phyloP scores from a whole-genome alignment of 2,888 invertebrate species.

The Diplazon laetatorius region DNA sequence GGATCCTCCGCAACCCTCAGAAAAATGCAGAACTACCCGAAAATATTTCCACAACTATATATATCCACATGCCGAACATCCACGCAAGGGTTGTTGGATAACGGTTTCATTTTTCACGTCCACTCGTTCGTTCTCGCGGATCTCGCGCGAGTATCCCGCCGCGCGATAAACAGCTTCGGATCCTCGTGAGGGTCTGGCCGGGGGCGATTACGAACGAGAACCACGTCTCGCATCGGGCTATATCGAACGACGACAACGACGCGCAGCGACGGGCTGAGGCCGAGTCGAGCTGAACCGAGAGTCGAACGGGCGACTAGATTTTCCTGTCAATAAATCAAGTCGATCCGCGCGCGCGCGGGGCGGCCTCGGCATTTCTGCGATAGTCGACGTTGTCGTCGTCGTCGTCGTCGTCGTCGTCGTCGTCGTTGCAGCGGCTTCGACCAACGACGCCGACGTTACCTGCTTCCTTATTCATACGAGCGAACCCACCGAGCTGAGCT shows the following conservation, averaged over 20 bases:
- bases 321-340: constrained; percentile 83
- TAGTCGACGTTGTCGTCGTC: constrained; percentile 66
- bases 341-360: constrained; percentile 72
- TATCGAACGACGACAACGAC: constrained; percentile 58
- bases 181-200: constrained; percentile 45
- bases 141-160: constrained; percentile 38
- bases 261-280: too few species aligned
- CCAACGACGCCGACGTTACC: constrained; percentile 69
- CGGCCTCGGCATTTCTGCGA: constrained; percentile 80
- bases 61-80: too few species aligned
- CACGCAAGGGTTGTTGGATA: too few species aligned
- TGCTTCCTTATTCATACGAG: constrained; percentile 78
- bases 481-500: constrained; percentile 64
- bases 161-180: constrained; percentile 53
- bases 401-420: constrained; percentile 55
- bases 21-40: too few species aligned
- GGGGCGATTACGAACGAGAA: constrained; percentile 56
- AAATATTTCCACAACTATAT: too few species aligned
- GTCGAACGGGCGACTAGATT: constrained; percentile 80
- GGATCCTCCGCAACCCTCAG: too few species aligned
- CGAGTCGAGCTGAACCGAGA: constrained; percentile 73
- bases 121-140: constrained; percentile 27
- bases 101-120: constrained; percentile 22
- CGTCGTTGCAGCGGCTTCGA: constrained; percentile 35
- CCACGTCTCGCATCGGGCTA: too few species aligned